Evolutionary conservation across 2,113 vertebrate species (phyloP), one percentile per base, ranked within the genome.

Genomic region (Oceanodroma tethys): DNA sequence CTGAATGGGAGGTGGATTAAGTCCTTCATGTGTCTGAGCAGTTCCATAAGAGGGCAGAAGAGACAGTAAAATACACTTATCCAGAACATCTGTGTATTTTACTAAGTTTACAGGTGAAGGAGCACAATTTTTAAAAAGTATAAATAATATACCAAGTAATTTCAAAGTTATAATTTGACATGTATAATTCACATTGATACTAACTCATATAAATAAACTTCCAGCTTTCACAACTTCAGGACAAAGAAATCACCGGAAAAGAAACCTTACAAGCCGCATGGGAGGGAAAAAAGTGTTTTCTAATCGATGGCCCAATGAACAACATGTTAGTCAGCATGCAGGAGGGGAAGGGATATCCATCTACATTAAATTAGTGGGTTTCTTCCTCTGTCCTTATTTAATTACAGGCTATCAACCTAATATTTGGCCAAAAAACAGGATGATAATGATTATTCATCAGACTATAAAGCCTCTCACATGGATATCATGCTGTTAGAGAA

Each of bases 41-140:
- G 72, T 43, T 94, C 94, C 92, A 74, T 95, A 74, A 88, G 93
- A 96, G 90, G 96, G 88, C 82, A 86, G 94, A 96, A 97, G 86
- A 93, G 94, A 90, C 72, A 94, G 67, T 47, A 58, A 83, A 97
- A 95, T 22, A 48, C 32, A 34, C 7, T 76, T 79, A 59, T 4
- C 43, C 56, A 81, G 62, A 88, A 78, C 12, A 60, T 38, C 22
- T 43, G 21, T 75, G 26, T 43, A 9, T 86, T 92, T 95, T 81
- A 17, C 40, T 48, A 34, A 63, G 36, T 40, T 63, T 56, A 43
- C 22, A 90, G 70, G 60, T 81, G 22, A 84, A 81, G 58, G 5
- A 67, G 22, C 16, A 68, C 12, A 23, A 34, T 45, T 89, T 92
- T 79, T 9, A 21, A 65, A 34, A 86, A 48, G 14, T 23, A 67